Evolutionary conservation across 2,797 vertebrate genomes (phyloP), one percentile per base, ranked within the genome.

Genomic region (Echiichthys vipera): DNA sequence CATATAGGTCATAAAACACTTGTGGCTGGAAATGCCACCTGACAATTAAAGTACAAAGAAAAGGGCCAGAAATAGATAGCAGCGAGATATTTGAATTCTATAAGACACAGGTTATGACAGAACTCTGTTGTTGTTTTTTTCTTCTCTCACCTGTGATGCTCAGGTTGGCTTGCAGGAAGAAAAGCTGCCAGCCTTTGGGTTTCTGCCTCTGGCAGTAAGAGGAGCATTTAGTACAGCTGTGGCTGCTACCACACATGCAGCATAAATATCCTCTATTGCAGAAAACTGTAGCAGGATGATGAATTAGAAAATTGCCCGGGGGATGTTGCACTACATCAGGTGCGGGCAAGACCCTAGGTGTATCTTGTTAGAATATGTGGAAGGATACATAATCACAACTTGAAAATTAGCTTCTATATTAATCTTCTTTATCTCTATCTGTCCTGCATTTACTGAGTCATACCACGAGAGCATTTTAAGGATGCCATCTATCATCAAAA

Each of bases 401-500:
- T 1, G 32, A 51, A 66, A 81, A 86, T 74, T 18, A 55, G 56
- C 71, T 55, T 77, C 65, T 59, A 59, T 78, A 81, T 78, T 27
- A 76, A 81, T 84, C 74, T 73, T 77, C 51, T 73, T 68, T 57
- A 71, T 77, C 63, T 43, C 15, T 18, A 42, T 68, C 77, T 49
- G 14, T 57, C 42, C 43, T 32, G 57, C 43, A 58, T 66, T 32
- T 49, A 17, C 5, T 30, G 42, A 65, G 76, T 69, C 64, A 24
- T 3, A 43, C 61, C 29, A 69, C 64, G 22, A 71, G 61, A 80
- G 66, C 69, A 17, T 78, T 64, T 37, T 63, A 66, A 73, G 61
- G 63, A 84, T 69, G 68, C 20, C 72, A 86, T 85, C 73, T 72
- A 84, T 88, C 88, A 81, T 73, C 67, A 70, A 64, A 80, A 61